A percentile compares a stretch with the other conserved stretches of the same genome.
These are phyloP conservation scores for Lycophotia porphyrea DNA, from an alignment of 2,888 invertebrate genomes.

Conservation along the genomic window DNA sequence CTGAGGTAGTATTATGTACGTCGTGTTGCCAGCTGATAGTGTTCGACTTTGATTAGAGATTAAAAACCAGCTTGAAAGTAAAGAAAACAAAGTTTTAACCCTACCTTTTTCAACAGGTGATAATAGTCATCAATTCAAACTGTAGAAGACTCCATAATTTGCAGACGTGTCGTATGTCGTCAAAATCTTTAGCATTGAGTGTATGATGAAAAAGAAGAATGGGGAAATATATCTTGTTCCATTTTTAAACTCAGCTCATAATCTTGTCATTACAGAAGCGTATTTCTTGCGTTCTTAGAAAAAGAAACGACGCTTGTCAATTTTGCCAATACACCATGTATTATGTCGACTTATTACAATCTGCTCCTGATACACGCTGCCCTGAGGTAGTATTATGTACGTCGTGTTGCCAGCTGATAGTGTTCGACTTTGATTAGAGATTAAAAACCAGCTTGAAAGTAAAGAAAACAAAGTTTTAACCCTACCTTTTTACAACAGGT, in stretches of 20 bases:
- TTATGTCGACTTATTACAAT: conserved; percentile 88
- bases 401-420: conserved; percentile 52
- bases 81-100: background rate
- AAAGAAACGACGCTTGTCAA: background rate
- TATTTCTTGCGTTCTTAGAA: background rate
- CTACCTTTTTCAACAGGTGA: background rate
- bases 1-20: conserved; percentile 76
- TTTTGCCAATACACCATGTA: conserved; percentile 50
- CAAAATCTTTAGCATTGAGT: background rate
- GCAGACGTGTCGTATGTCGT: background rate
- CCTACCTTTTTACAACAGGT: background rate
- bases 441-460: background rate
- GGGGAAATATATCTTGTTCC: background rate
- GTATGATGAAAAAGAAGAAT: background rate
- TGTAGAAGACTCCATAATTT: background rate
- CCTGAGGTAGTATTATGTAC: conserved; percentile 77
- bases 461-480: background rate
- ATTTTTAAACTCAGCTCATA: background rate
- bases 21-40: conserved; percentile 53
- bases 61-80: background rate
- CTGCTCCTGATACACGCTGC: conserved; percentile 84
- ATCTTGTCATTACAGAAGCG: background rate
- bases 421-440: conserved; percentile 6
- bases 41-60: conserved; percentile 1
- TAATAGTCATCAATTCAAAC: background rate